Base-by-base conservation (phyloP, 1,140 invertebrate species). In the Zophobas morio region DNA sequence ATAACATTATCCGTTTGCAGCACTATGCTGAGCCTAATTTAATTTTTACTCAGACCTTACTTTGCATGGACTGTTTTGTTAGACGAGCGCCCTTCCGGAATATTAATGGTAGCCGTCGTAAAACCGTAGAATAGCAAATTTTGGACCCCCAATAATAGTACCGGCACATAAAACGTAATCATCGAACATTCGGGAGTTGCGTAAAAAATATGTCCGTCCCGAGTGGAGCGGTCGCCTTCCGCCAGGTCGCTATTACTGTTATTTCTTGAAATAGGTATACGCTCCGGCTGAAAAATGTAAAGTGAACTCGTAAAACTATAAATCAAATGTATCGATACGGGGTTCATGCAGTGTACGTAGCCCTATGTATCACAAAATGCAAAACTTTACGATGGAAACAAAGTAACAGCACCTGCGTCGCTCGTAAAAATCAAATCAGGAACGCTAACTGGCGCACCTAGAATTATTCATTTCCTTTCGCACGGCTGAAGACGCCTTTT, bases 341-440 rank as follows among this genome's bases (percentile, higher is more conserved):
- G 66, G 46, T 40, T 53, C 35, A 34, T 63, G 35, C 60, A 66
- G 4, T 66, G 60, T 66, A 66, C 39, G 42, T 72, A 56, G 56
- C 36, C 33, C 70, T 51, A 56, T 74, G 77, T 74, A 74, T 78
- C 57, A 54, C 39, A 74, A 70, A 70, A 78, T 74, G 71, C 56
- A 74, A 78, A 78, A 78, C 71, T 74, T 78, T 78, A 78, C 71
- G 77, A 54, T 57, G 60, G 72, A 63, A 66, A 63, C 72, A 66
- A 74, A 78, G 56, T 39, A 74, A 72, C 71, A 74, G n/a, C 77
- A 78, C 77, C 77, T 78, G 77, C 77, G 56, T 70, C 77, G 77
- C 57, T 78, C 77, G 77, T 78, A 78, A 78, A 78, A 78, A 78
- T 78, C 77, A 78, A 78, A 78, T 74, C 77, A 74, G 71, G 71